Percentiles rank a stretch among this genome's conserved stretches.
Evolutionary conservation across 1,140 invertebrate genomes (phyloP).

Genomic region (Phocides pigmalion): DNA sequence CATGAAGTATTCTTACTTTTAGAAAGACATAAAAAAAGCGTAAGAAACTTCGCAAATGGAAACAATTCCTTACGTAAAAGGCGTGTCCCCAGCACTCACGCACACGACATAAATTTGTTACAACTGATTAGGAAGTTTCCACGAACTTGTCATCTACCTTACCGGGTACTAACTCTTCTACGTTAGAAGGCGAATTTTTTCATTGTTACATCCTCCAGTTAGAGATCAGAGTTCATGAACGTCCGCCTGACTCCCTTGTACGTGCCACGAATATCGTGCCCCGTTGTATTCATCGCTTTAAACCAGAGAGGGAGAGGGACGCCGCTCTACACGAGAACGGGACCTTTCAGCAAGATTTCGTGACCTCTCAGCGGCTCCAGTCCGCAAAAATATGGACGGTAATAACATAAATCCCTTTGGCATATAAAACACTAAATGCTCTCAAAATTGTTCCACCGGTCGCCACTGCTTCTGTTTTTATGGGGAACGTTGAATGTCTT

Average conservation of each 20-base stretch:
- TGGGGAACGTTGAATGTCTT: constrained; percentile 36
- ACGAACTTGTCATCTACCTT: constrained; percentile 72
- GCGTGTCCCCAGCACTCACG: constrained; percentile 47
- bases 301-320: constrained; percentile 61
- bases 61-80: constrained; percentile 3
- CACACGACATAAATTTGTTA: constrained; percentile 74
- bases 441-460: constrained; percentile 64
- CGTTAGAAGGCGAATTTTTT: constrained; percentile 63
- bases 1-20: too few species aligned
- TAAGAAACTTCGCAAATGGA: constrained; percentile 1
- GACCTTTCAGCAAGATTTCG: constrained; percentile 75
- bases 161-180: constrained; percentile 79
- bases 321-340: constrained; percentile 49
- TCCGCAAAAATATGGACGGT: constrained; percentile 82
- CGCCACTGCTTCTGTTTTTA: constrained; percentile 37
- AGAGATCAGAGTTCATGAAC: constrained; percentile 79
- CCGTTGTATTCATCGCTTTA: constrained; percentile 82
- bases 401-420: constrained; percentile 84
- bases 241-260: constrained; percentile 64
- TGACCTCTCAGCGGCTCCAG: constrained; percentile 80
- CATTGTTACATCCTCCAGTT: constrained; percentile 66
- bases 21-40: not conserved
- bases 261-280: constrained; percentile 77
- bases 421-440: constrained; percentile 84
- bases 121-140: constrained; percentile 78